phyloP scores from a whole-genome alignment of 1,140 invertebrate species.

The Ips typographus region DNA sequence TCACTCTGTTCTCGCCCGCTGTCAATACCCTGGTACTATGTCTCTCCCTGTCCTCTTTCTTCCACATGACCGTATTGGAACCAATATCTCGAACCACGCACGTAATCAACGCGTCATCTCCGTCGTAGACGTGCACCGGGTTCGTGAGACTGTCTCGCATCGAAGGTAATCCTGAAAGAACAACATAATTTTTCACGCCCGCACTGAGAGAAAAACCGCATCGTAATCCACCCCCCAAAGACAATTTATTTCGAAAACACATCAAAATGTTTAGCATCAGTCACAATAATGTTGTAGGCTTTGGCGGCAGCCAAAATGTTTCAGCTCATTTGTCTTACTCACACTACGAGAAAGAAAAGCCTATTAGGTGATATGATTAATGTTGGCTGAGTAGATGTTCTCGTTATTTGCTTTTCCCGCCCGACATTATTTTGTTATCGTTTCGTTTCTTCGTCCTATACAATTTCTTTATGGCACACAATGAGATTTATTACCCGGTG shows the following conservation, averaged over 20 bases:
- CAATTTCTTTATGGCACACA: not conserved
- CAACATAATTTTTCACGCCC: not conserved
- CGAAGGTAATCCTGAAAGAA: constrained; percentile 48
- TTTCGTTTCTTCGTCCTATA: constrained; percentile 1
- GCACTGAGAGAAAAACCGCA: not conserved
- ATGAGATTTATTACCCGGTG: constrained; percentile 1
- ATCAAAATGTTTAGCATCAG: constrained; percentile 22
- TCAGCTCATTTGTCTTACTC: constrained; percentile 29
- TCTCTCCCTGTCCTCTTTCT: constrained; percentile 63
- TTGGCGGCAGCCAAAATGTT: constrained; percentile 19
- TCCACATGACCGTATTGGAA: constrained; percentile 69
- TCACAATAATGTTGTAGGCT: constrained; percentile 31
- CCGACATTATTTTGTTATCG: constrained; percentile 15
- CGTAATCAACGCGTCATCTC: constrained; percentile 73
- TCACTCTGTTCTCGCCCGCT: constrained; percentile 70
- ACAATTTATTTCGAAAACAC: not conserved
- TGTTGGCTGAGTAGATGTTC: constrained; percentile 19
- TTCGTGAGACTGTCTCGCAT: constrained; percentile 51
- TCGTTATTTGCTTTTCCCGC: constrained; percentile 15
- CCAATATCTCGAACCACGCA: constrained; percentile 72
- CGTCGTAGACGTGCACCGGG: constrained; percentile 60
- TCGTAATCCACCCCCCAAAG: too few species aligned
- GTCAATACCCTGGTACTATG: constrained; percentile 63
- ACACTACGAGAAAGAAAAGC: constrained; percentile 10
- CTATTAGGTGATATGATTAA: constrained; percentile 31